These are phyloP conservation scores for Cossypha heuglini DNA, from an alignment of 2,797 vertebrate species.

Conservation along the genomic window DNA sequence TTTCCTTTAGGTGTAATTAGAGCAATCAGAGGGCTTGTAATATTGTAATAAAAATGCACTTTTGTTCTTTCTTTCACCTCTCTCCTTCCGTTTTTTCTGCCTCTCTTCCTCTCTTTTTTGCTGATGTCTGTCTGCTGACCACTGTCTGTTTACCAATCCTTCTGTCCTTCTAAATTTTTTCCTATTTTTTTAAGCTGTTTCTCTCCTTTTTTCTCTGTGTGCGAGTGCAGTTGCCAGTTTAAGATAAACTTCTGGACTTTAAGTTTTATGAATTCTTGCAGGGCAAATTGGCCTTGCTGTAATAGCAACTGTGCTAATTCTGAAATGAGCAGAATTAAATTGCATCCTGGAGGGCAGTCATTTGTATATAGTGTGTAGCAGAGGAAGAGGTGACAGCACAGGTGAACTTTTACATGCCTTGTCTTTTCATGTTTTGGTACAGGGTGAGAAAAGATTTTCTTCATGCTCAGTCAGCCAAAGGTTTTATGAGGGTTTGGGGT, in stretches of 20 bases:
- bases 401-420: conserved; percentile 45
- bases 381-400: conserved; percentile 15
- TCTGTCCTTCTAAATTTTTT: background rate
- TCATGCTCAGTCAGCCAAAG: background rate
- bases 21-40: conserved; percentile 73
- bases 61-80: background rate
- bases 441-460: background rate
- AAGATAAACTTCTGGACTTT: background rate
- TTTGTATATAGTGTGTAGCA: conserved; percentile 26
- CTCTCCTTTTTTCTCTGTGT: background rate
- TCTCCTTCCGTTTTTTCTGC: background rate
- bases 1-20: conserved; percentile 79
- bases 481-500: background rate
- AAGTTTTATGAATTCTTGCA: conserved; percentile 60
- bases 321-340: conserved; percentile 67
- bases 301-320: conserved; percentile 57
- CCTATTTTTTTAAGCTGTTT: background rate
- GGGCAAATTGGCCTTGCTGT: conserved; percentile 64
- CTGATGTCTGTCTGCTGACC: background rate
- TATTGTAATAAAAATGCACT: conserved; percentile 58
- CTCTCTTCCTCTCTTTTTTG: background rate
- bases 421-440: conserved; percentile 41
- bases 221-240: background rate
- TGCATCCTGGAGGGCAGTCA: conserved; percentile 30
- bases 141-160: background rate